Evolutionary conservation across 2,797 vertebrate genomes (phyloP).

Genomic region (Danionella dracula): DNA sequence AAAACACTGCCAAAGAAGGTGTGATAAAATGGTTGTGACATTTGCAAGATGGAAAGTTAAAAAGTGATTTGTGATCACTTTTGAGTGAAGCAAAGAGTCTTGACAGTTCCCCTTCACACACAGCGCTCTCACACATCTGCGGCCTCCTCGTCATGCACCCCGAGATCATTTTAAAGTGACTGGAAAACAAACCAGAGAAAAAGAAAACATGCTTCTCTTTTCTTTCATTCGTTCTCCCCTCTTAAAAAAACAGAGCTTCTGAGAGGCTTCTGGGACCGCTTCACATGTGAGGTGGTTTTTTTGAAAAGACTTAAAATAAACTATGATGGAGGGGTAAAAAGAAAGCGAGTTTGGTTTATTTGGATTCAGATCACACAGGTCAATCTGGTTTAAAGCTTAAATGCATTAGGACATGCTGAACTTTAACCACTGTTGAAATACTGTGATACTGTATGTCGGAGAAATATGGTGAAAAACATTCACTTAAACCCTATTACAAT

Average conservation of each 20-base stretch:
- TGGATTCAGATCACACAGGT: conserved; percentile 43
- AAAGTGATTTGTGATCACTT: too few species aligned
- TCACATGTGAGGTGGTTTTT: conserved; percentile 60
- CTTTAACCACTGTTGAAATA: too few species aligned
- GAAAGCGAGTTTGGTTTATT: conserved; percentile 60
- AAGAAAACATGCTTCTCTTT: conserved; percentile 65
- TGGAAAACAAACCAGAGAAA: conserved; percentile 71
- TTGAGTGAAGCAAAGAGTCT: conserved; percentile 40
- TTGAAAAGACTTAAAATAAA: conserved; percentile 70
- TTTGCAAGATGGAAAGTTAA: too few species aligned
- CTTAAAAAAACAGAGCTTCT: conserved; percentile 56
- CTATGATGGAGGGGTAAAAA: conserved; percentile 57
- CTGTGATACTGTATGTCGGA: too few species aligned
- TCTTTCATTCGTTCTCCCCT: conserved; percentile 45
- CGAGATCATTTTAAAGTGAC: conserved; percentile 64
- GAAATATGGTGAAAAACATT: too few species aligned
- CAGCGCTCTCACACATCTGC: conserved; percentile 52
- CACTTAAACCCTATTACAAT: too few species aligned
- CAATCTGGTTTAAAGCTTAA: conserved; percentile 45
- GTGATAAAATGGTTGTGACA: too few species aligned
- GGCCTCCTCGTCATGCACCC: conserved; percentile 60
- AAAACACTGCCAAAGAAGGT: too few species aligned
- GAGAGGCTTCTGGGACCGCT: conserved; percentile 49
- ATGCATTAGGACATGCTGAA: conserved; percentile 30
- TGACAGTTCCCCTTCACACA: conserved; percentile 43